Evolutionary conservation across 2,113 vertebrate genomes (phyloP).

Genomic region (Pitta sordida): DNA sequence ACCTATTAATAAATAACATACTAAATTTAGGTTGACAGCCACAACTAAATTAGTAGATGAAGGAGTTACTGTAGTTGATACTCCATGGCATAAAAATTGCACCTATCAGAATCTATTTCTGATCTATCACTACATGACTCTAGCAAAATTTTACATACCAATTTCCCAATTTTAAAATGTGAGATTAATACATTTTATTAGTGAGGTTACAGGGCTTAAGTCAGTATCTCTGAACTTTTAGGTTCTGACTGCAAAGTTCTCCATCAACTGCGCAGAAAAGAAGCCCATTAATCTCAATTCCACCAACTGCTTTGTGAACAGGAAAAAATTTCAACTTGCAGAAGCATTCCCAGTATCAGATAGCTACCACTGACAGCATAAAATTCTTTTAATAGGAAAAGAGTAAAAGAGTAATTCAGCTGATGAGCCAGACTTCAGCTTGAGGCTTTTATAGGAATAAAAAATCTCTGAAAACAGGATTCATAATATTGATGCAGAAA

Average conservation of each 20-base stretch:
- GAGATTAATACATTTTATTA: not conserved
- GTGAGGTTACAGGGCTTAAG: not conserved
- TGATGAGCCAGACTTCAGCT: not conserved
- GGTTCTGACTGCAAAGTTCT: not conserved
- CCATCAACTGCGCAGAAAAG: not conserved
- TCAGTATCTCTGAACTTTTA: not conserved
- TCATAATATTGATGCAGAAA: conserved; percentile 40
- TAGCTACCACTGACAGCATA: not conserved
- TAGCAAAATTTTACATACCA: not conserved
- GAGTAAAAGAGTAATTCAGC: not conserved
- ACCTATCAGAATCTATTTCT: not conserved
- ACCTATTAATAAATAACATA: conserved; percentile 7
- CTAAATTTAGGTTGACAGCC: conserved; percentile 17
- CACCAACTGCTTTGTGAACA: not conserved
- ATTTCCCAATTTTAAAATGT: not conserved
- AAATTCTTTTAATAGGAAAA: not conserved
- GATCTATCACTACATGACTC: not conserved
- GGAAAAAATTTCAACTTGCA: not conserved
- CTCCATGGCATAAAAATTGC: not conserved
- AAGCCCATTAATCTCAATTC: not conserved
- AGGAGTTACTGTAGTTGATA: not conserved
- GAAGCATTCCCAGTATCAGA: not conserved
- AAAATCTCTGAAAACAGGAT: conserved; percentile 11
- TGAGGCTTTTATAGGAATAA: not conserved
- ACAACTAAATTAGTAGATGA: not conserved